These are phyloP conservation scores for Morinoia aosen DNA, from an alignment of 2,888 invertebrate genomes.

Conservation along the genomic window DNA sequence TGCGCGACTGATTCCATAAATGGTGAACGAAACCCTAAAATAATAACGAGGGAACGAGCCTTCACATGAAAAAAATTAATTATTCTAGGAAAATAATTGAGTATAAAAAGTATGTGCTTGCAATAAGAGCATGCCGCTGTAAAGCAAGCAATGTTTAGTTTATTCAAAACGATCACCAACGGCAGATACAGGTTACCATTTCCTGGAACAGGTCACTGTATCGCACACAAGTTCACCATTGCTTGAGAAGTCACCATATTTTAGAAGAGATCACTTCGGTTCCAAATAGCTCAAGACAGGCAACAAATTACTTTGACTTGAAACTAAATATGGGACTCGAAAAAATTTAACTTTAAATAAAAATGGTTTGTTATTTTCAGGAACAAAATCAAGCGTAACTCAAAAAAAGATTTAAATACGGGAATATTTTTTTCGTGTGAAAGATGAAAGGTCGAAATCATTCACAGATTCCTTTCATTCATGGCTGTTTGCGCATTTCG, in stretches of 20 bases:
- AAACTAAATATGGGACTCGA: background rate
- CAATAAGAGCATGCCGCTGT: background rate
- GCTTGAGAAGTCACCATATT: background rate
- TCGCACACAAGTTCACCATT: background rate
- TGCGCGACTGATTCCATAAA: background rate
- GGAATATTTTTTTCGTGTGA: background rate
- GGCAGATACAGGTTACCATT: background rate
- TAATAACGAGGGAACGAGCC: background rate
- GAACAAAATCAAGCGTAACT: background rate
- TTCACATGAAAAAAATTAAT: background rate
- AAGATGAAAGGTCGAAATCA: background rate
- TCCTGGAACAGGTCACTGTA: background rate
- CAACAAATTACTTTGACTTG: background rate
- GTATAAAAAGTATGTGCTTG: background rate
- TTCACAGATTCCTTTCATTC: background rate
- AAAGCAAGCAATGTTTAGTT: background rate
- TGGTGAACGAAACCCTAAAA: background rate
- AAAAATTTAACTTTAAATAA: background rate
- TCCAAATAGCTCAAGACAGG: background rate
- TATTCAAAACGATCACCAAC: background rate
- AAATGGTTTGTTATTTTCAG: background rate
- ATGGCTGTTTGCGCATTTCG: background rate
- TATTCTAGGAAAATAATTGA: background rate
- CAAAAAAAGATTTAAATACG: background rate
- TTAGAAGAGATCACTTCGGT: background rate